Evolutionary conservation across 2,888 invertebrate genomes (phyloP).

Genomic region (Eilema depressum): DNA sequence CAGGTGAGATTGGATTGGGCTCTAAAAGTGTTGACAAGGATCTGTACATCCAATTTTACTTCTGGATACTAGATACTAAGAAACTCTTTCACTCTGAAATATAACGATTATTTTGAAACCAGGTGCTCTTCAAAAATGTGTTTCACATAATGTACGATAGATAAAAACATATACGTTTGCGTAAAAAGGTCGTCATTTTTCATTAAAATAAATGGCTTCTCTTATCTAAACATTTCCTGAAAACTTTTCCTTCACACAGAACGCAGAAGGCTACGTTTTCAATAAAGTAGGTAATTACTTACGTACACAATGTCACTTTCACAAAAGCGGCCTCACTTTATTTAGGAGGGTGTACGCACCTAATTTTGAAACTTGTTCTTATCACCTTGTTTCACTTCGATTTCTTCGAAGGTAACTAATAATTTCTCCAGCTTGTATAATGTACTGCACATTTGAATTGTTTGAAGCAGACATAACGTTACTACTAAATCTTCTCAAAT

Average conservation of each 20-base stretch:
- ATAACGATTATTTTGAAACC: slow-evolving; percentile 54
- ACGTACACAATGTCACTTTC: slow-evolving; percentile 52
- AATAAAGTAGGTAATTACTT: slow-evolving; percentile 60
- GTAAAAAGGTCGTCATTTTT: slow-evolving; percentile 63
- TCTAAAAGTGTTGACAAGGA: too few species aligned
- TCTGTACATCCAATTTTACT: too few species aligned
- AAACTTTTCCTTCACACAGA: slow-evolving; percentile 49
- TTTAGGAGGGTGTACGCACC: slow-evolving; percentile 37
- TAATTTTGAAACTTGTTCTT: slow-evolving; percentile 47
- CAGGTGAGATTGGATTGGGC: too few species aligned
- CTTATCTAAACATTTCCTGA: slow-evolving; percentile 63
- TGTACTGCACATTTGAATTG: not conserved
- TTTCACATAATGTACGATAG: slow-evolving; percentile 45
- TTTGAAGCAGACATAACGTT: not conserved
- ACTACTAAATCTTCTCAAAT: not conserved
- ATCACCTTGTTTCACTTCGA: slow-evolving; percentile 25
- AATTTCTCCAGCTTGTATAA: not conserved
- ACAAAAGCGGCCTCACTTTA: slow-evolving; percentile 47
- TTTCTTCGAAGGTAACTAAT: not conserved
- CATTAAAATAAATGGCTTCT: slow-evolving; percentile 69
- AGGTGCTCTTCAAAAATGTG: slow-evolving; percentile 51
- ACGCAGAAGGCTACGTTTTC: slow-evolving; percentile 48
- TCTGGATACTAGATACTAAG: too few species aligned
- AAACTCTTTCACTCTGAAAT: slow-evolving; percentile 27
- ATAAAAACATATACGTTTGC: slow-evolving; percentile 51